These are phyloP conservation scores for Aegotheles bennettii DNA, from an alignment of 2,113 vertebrate genomes.

Conservation along the genomic window DNA sequence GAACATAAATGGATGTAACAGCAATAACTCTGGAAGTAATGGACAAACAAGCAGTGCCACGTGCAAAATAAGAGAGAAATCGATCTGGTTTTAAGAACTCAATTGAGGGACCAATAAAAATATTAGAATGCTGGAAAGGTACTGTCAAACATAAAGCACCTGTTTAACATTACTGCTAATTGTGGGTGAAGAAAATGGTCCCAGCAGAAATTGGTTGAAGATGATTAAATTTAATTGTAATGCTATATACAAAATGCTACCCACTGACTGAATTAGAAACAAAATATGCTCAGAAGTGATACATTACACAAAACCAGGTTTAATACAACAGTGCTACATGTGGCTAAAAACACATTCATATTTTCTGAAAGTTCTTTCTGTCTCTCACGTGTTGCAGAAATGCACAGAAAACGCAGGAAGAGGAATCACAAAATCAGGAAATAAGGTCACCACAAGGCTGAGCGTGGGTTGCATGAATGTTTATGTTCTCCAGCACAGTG, in stretches of 20 bases:
- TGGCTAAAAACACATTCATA: not conserved
- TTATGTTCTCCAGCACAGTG: not conserved
- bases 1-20: not conserved
- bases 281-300: not conserved
- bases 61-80: not conserved
- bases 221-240: conserved; percentile 34
- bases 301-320: not conserved
- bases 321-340: not conserved
- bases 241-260: not conserved
- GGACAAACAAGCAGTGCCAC: not conserved
- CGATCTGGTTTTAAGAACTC: not conserved
- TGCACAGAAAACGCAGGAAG: not conserved
- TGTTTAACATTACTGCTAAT: conserved; percentile 36
- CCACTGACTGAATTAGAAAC: not conserved
- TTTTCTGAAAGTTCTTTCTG: not conserved
- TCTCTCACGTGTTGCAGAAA: not conserved
- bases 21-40: not conserved
- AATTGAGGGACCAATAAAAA: conserved; percentile 12
- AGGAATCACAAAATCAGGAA: not conserved
- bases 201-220: conserved; percentile 16
- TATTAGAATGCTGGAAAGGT: not conserved
- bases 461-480: not conserved
- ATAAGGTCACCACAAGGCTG: not conserved
- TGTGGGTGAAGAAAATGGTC: conserved; percentile 17
- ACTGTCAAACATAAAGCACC: conserved; percentile 26